Evolutionary conservation across 1,140 invertebrate species (phyloP), one percentile per base, ranked within the genome.

Genomic region (Leptinotarsa defecta): DNA sequence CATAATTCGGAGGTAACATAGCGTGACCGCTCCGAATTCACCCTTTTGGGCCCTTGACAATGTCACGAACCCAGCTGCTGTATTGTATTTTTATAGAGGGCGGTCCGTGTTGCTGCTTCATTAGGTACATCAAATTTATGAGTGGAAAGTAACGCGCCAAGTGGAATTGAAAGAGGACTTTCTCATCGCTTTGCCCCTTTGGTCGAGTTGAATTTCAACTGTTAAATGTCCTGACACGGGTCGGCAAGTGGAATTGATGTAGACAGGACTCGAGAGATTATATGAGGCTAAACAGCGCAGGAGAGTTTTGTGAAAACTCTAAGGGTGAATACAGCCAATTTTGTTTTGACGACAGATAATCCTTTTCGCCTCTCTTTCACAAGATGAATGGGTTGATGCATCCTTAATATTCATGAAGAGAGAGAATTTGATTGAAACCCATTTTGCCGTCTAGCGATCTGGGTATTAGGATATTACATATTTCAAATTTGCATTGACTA

Each of bases 71-170:
- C 52, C 52, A 57, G 52, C 52, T 57, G 52, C 52, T n/a, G 52
- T 57, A 57, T 57, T 57, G 52, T 57, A 57, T 57, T 57, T 57
- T 57, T 57, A 57, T 57, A 57, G 52, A 57, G 13, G 52, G 52
- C 52, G 52, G 52, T 57, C 52, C 52, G n/a, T 57, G 52, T 57
- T 19, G 15, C 52, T 57, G 52, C 52, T 57, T 57, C 52, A 57
- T 57, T 57, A 57, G 52, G 52, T 57, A 57, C 52, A 57, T 57
- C 52, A 57, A 57, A 57, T 57, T 57, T 57, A 57, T 57, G 52
- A 57, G 52, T 57, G 52, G 52, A 57, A 57, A 57, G 17, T 43
- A 57, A 57, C 52, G 52, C 52, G 52, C 52, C 52, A 57, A 57
- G 52, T 57, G 52, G 52, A 19, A 57, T 57, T n/a, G 52, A 57